A percentile compares a stretch with the other conserved stretches of the same genome.
Conservation (phyloP, 2,113 vertebrate genomes). For the Notothenia rossii region DNA sequence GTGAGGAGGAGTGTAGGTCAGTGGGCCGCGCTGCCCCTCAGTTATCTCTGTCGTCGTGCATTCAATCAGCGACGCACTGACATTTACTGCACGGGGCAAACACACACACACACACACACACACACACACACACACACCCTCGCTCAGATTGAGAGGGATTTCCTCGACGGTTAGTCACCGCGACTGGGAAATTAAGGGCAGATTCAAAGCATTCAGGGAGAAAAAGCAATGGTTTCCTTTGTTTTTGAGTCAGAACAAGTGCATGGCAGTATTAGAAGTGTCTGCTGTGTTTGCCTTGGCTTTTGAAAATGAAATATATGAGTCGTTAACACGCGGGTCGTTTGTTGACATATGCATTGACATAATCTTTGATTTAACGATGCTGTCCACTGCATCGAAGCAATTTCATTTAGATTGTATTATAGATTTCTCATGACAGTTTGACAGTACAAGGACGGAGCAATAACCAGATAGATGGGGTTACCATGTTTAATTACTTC, state of each 20-base stretch:
- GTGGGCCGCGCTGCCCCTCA: constrained; percentile 57
- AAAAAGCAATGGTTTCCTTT: constrained; percentile 4
- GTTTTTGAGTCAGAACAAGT: neutral
- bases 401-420: too few species aligned
- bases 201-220: constrained; percentile 32
- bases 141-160: constrained; percentile 38
- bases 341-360: neutral
- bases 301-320: neutral
- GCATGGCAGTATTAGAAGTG: too few species aligned
- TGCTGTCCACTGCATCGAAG: neutral
- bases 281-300: neutral
- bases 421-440: too few species aligned
- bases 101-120: constrained; percentile 11
- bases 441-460: too few species aligned
- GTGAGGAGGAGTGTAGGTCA: constrained; percentile 63
- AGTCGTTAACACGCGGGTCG: neutral
- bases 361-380: neutral
- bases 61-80: constrained; percentile 74
- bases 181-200: constrained; percentile 55
- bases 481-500: too few species aligned
- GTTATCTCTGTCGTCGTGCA: constrained; percentile 72
- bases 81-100: constrained; percentile 67
- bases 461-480: too few species aligned
- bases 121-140: constrained; percentile 11
- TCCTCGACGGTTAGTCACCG: constrained; percentile 58